Evolutionary conservation across 2,888 invertebrate species (phyloP), one percentile per base, ranked within the genome.

Genomic region (Zeuzera pyrina): DNA sequence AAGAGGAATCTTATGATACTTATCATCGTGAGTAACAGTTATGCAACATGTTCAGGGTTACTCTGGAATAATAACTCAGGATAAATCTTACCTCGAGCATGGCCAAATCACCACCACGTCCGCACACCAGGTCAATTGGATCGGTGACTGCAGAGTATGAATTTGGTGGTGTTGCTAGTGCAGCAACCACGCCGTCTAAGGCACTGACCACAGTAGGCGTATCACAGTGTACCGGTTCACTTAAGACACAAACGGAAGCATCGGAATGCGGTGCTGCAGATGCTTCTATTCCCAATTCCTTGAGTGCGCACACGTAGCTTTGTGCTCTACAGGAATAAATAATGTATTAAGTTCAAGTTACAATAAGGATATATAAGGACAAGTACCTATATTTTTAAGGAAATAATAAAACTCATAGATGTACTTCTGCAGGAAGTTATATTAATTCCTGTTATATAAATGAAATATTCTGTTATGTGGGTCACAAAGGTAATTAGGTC

Each of bases 121-220:
- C 90, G 47, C 90, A 91, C n/a, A 90, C 92, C 49, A 93, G 71
- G 52, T 93, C 93, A 3, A 93, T 92, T 0, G 93, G 91, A 58
- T 93, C 92, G 0, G 85, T 85, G 13, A 93, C 89, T 0, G 92
- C 91, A 0, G 92, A 91, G 55, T 91, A 93, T 0, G 92, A 92
- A 57, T 92, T 93, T 0, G 92, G 91, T 0, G 94, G 93, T 0
- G 91, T 90, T 1, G 92, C 93, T 45, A 66, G 48, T 22, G 58
- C 84, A 1, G 84, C 84, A 8, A 84, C 84, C 10, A 84, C 84
- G 3, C 81, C 84, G 25, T 76, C 73, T 19, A 81, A 47, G 0
- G 83, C 83, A 34, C 52, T 66, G 38, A 54, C 36, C 1, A 83
- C 77, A 0, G 50, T 3, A 31, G 77, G 56, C 65, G 85, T 65